Percentiles rank a stretch among this genome's conserved stretches.
phyloP scores from a whole-genome alignment of 2,797 vertebrate species.

The Acestrorhynchus altus region DNA sequence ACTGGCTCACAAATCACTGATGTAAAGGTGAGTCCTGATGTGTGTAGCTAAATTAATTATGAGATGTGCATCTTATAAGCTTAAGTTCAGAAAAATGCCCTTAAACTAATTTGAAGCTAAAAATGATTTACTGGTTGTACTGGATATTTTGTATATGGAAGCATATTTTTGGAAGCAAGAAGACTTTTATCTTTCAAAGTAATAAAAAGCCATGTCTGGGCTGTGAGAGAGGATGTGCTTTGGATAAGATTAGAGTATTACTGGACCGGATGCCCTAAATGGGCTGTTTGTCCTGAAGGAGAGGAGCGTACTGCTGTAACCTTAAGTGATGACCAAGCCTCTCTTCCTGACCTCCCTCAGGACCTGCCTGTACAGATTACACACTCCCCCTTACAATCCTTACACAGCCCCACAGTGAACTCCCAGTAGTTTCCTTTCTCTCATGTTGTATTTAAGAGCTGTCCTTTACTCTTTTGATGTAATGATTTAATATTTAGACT shows the following conservation, averaged over 20 bases:
- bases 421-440: background rate
- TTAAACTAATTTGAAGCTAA: too few species aligned
- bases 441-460: background rate
- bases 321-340: slow-evolving; percentile 45
- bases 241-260: slow-evolving; percentile 57
- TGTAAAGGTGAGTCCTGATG: too few species aligned
- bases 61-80: too few species aligned
- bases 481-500: background rate
- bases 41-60: too few species aligned
- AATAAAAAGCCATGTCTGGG: background rate
- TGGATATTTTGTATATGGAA: background rate
- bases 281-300: slow-evolving; percentile 59
- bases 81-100: too few species aligned
- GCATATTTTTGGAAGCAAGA: background rate
- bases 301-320: slow-evolving; percentile 32
- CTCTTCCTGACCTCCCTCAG: slow-evolving; percentile 32
- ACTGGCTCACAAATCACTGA: too few species aligned
- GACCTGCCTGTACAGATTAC: slow-evolving; percentile 37
- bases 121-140: background rate
- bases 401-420: slow-evolving; percentile 7
- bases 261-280: slow-evolving; percentile 58
- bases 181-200: slow-evolving; percentile 27
- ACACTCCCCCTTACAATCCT: slow-evolving; percentile 20
- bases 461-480: slow-evolving; percentile 6
- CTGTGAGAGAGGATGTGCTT: slow-evolving; percentile 27